phyloP scores from a whole-genome alignment of 2,888 invertebrate species.

The Drosophila phalerata region DNA sequence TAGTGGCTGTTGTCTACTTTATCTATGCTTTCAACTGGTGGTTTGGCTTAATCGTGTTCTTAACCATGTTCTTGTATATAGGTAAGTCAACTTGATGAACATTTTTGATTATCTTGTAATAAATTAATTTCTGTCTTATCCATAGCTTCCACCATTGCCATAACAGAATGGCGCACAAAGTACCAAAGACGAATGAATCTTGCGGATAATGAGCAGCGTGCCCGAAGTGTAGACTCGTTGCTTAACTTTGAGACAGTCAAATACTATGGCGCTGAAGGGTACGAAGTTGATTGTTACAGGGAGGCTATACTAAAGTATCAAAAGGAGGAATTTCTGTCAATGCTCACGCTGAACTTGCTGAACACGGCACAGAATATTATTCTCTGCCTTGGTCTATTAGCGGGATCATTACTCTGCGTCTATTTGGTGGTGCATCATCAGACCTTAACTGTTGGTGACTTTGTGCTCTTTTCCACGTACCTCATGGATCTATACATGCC shows the following conservation, averaged over 20 bases:
- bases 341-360: slow-evolving; percentile 94
- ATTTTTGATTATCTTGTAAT: neutral
- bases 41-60: slow-evolving; percentile 97
- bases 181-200: slow-evolving; percentile 97
- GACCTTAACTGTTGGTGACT: slow-evolving; percentile 95
- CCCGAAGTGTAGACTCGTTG: slow-evolving; percentile 97
- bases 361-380: slow-evolving; percentile 97
- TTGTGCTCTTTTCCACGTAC: slow-evolving; percentile 97
- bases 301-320: slow-evolving; percentile 94
- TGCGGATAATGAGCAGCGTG: slow-evolving; percentile 96
- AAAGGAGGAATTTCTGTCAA: slow-evolving; percentile 95
- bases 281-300: slow-evolving; percentile 94
- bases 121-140: neutral
- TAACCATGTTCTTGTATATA: slow-evolving; percentile 96
- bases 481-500: slow-evolving; percentile 97
- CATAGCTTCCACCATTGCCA: slow-evolving; percentile 89
- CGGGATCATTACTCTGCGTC: slow-evolving; percentile 95
- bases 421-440: slow-evolving; percentile 91
- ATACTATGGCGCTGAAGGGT: slow-evolving; percentile 97
- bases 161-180: slow-evolving; percentile 99
- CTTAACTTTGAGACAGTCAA: slow-evolving; percentile 99
- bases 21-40: slow-evolving; percentile 94
- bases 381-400: slow-evolving; percentile 93
- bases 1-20: slow-evolving; percentile 96
- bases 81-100: slow-evolving; percentile 88